Conservation (phyloP, 2,888 invertebrate species). For the Tubulanus polymorphus region DNA sequence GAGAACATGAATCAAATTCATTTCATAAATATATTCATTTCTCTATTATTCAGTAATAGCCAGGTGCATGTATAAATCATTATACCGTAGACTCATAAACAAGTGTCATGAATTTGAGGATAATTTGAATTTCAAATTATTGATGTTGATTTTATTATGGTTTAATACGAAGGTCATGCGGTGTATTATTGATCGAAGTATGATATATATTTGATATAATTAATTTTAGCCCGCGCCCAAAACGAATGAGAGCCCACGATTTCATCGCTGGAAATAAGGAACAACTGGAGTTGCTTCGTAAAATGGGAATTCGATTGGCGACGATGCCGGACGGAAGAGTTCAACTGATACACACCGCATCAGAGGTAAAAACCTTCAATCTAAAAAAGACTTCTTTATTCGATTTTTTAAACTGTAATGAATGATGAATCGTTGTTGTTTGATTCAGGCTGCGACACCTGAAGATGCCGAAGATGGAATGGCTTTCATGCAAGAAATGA, state of each 20-base stretch:
- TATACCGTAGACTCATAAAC: no score
- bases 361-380: conserved; percentile 65
- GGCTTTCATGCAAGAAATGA: conserved; percentile 95
- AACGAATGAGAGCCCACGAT: conserved; percentile 51
- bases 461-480: conserved; percentile 88
- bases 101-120: no score
- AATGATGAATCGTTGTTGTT: background rate
- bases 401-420: conserved; percentile 6
- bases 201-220: no score
- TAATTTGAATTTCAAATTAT: no score
- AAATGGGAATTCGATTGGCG: conserved; percentile 93
- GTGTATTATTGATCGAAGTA: no score
- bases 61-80: no score
- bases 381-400: conserved; percentile 3
- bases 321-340: conserved; percentile 85
- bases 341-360: conserved; percentile 76
- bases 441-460: conserved; percentile 71
- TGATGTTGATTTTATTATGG: no score
- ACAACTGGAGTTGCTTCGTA: conserved; percentile 78
- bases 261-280: conserved; percentile 76
- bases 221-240: no score
- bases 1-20: no score
- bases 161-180: no score
- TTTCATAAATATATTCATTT: no score
- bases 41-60: no score